Evolutionary conservation across 1,140 invertebrate species (phyloP), one percentile per base, ranked within the genome.

Genomic region (Antheraea mylitta): DNA sequence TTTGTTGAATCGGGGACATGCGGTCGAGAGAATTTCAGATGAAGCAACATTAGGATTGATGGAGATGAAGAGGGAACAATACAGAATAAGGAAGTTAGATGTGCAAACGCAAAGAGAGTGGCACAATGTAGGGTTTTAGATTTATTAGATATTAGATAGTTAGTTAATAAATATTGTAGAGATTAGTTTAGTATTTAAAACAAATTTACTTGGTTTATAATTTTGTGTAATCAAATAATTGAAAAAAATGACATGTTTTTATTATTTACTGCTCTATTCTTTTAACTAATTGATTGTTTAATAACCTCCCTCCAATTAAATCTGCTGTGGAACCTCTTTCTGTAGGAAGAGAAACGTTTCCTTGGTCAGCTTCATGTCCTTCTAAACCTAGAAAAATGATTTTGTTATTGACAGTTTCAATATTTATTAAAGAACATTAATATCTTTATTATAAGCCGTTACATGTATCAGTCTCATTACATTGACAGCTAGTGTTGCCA

Each of bases 21-120:
- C 36, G 63, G n/a, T 70, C 13, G 58, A 66, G 64, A 70, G 42
- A 38, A 61, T 62, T 70, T 37, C 66, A 18, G 45, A 70, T 70
- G n/a, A 18, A 65, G 18, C 38, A 64, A 67, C 53, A 66, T 36
- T 58, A 13, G 42, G 66, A 71, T 10, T 22, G 58, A 30, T 64
- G 18, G 62, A 71, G 4, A 53, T 67, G 10, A 67, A 10, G 59
- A 45, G 18, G 59, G 66, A 71, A 13, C 45, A 67, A 38, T 48
- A 45, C 19, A 67, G 66, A 18, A 67, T 71, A 16, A 64, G 61
- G 18, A 62, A 66, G 58, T 18, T 67, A 36, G 70, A 71, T 19
- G 0, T 71, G 13, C 13, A 71, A 16, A 62, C 18, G 16, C 70
- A 71, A 22, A 71, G 22, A 36, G 66, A 68, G 11, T 71, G 70